Percentiles rank a stretch among this genome's conserved stretches.
Conservation (phyloP, 2,113 vertebrate genomes). For the Saguinus imperator region DNA sequence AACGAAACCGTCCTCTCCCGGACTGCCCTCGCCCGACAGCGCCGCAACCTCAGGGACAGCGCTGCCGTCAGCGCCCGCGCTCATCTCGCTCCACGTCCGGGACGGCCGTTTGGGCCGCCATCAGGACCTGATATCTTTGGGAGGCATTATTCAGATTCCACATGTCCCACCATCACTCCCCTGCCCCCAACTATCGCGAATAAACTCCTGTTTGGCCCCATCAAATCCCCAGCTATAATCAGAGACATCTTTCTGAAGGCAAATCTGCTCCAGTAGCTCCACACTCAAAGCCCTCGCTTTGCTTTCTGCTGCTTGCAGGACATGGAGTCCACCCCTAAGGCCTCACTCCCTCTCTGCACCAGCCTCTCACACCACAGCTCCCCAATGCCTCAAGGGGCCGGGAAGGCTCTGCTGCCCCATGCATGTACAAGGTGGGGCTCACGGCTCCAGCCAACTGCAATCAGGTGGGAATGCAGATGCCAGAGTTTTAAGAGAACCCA, state of each 20-base stretch:
- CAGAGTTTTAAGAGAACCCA: not conserved
- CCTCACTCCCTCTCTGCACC: not conserved
- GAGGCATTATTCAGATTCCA: not conserved
- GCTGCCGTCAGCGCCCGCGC: not conserved
- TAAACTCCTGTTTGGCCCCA: not conserved
- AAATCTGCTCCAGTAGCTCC: not conserved
- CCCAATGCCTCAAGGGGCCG: too few relatives aligned
- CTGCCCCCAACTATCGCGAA: not conserved
- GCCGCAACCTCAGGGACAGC: not conserved
- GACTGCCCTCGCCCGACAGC: not conserved
- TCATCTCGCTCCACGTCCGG: not conserved
- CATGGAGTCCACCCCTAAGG: too few relatives aligned
- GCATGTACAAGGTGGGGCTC: accelerated
- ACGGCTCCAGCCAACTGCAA: not conserved
- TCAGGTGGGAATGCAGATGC: not conserved
- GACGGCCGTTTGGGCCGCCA: not conserved
- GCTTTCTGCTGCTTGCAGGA: not conserved
- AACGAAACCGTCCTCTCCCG: slow-evolving; percentile 57
- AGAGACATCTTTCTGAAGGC: not conserved
- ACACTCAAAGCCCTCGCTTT: accelerated
- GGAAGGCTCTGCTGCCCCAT: not conserved
- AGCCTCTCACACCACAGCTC: not conserved
- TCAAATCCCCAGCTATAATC: not conserved
- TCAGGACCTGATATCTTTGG: slow-evolving; percentile 31
- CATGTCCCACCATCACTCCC: not conserved